phyloP scores from a whole-genome alignment of 2,888 invertebrate species.

The Drosophila cognata region DNA sequence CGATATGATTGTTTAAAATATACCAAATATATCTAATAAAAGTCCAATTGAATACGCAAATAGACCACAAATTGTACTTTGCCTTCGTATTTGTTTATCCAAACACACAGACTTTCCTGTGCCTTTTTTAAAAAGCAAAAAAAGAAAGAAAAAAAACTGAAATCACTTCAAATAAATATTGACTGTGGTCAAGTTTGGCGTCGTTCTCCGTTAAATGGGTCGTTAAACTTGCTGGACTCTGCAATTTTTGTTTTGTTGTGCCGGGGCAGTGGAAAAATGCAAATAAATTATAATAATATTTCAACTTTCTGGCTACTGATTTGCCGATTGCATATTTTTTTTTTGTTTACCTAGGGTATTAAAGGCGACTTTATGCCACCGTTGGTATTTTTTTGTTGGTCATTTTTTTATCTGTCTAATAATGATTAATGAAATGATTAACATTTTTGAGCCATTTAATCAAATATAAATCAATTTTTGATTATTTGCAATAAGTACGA shows the following conservation, averaged over 20 bases:
- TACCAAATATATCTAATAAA: conserved; percentile 38
- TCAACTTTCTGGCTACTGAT: conserved; percentile 36
- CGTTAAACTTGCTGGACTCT: conserved; percentile 51
- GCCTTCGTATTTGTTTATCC: conserved; percentile 1
- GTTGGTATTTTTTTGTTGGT: not conserved
- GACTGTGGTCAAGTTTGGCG: conserved; percentile 72
- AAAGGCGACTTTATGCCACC: not conserved
- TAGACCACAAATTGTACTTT: conserved; percentile 21
- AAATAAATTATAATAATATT: conserved; percentile 65
- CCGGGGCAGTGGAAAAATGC: conserved; percentile 36
- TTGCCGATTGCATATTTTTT: conserved; percentile 11
- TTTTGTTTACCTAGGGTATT: conserved; percentile 23
- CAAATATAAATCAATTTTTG: not conserved
- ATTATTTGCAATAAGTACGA: not conserved
- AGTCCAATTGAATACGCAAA: conserved; percentile 49
- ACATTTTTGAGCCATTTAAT: not conserved
- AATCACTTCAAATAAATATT: conserved; percentile 42
- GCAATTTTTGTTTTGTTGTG: conserved; percentile 25
- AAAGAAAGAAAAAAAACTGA: not conserved
- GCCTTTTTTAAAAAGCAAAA: conserved; percentile 12
- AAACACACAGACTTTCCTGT: conserved; percentile 5
- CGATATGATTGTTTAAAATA: conserved; percentile 59
- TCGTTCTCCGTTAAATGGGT: conserved; percentile 62
- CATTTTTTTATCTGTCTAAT: not conserved
- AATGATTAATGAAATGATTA: not conserved